These are phyloP conservation scores for Scaeva pyrastri DNA, from an alignment of 2,888 invertebrate species.

Conservation along the genomic window DNA sequence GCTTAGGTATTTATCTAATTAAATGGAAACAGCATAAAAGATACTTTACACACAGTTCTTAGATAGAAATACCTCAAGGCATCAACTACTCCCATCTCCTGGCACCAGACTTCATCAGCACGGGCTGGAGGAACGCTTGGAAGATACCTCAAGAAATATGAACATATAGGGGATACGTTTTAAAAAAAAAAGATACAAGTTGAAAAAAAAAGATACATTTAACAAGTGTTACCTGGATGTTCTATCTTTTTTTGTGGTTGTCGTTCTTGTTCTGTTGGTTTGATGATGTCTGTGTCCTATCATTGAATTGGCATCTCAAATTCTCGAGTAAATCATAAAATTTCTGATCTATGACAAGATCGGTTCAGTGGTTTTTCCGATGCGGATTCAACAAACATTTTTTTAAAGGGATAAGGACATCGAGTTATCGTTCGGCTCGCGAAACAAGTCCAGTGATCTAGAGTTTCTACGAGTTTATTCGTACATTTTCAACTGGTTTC, in stretches of 20 bases:
- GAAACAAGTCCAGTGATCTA: conserved; percentile 61
- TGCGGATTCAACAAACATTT: background rate
- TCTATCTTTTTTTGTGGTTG: conserved; percentile 11
- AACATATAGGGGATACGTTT: conserved; percentile 16
- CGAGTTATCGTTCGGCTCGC: background rate
- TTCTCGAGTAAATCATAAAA: conserved; percentile 72
- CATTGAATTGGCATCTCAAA: conserved; percentile 64
- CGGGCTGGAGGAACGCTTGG: background rate
- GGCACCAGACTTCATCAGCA: background rate
- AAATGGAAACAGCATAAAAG: conserved; percentile 66
- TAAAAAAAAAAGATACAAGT: background rate
- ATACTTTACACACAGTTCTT: conserved; percentile 58
- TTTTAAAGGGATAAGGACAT: conserved; percentile 29
- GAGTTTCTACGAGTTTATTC: too few species aligned
- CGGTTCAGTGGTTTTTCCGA: conserved; percentile 25
- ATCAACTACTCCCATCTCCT: conserved; percentile 26
- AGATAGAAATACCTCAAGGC: conserved; percentile 64
- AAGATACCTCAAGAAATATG: conserved; percentile 30
- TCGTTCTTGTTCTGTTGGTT: conserved; percentile 4
- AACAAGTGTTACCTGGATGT: conserved; percentile 47
- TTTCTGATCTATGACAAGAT: conserved; percentile 74
- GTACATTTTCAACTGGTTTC: conserved; percentile 54
- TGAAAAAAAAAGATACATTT: conserved; percentile 11
- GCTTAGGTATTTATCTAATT: conserved; percentile 68
- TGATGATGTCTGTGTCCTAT: conserved; percentile 45